A percentile compares a stretch with the other conserved stretches of the same genome.
phyloP scores from a whole-genome alignment of 1,140 invertebrate species.

The Aphelinus atriplicis region DNA sequence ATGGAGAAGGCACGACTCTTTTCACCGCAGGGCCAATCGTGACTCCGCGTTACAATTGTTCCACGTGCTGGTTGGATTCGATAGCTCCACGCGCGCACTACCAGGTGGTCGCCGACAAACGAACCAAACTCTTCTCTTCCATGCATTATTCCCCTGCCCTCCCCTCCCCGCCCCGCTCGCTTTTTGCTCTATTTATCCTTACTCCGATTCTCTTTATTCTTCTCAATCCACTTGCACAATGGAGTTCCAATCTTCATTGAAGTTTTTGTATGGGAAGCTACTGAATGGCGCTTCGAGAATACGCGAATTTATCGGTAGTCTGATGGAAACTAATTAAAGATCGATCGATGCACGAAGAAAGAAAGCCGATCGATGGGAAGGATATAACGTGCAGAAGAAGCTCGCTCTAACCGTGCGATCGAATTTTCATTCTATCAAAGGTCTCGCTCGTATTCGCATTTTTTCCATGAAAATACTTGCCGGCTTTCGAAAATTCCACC shows the following conservation, averaged over 20 bases:
- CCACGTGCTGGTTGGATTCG: constrained; percentile 15
- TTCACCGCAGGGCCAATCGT: constrained; percentile 42
- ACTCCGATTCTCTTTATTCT: background rate
- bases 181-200: constrained; percentile 16
- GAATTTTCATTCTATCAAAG: too few relatives aligned
- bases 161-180: background rate
- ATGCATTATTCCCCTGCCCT: constrained; percentile 8
- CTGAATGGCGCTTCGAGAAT: background rate
- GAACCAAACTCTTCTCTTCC: constrained; percentile 20
- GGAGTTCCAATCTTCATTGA: background rate
- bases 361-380: too few relatives aligned
- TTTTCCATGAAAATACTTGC: too few relatives aligned
- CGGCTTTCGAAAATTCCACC: too few relatives aligned
- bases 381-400: background rate
- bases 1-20: constrained; percentile 17
- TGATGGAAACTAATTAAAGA: constrained; percentile 9
- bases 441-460: too few relatives aligned
- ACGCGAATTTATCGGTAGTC: constrained; percentile 12
- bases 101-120: constrained; percentile 46
- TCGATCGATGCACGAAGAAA: background rate
- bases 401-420: background rate
- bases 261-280: background rate
- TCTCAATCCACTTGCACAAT: background rate
- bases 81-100: constrained; percentile 27
- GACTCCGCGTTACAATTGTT: constrained; percentile 47